Evolutionary conservation across 2,888 invertebrate genomes (phyloP), one percentile per base, ranked within the genome.

Genomic region (Mythimna impura): DNA sequence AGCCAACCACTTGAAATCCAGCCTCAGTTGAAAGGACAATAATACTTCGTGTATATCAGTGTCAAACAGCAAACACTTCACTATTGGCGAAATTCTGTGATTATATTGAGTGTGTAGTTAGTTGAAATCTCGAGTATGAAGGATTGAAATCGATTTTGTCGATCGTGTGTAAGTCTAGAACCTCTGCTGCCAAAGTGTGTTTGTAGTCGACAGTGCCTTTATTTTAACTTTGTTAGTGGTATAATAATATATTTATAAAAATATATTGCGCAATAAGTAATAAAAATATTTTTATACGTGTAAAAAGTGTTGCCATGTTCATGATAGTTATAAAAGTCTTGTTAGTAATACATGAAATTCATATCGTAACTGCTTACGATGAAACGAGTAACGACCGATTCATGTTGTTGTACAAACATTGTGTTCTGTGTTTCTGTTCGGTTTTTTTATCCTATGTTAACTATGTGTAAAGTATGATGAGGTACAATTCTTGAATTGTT

Each of bases 161-260:
- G 89, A 89, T 83, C 86, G 88, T 88, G 89, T 90, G 89, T 91
- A 92, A 92, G 93, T 91, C 90, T 90, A 91, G 91, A 92, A 94
- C 92, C 88, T 90, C 93, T 94, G 95, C 96, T 96, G 96, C 96
- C 96, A 96, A 96, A 96, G 96, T 96, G 96, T 96, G 96, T 95
- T 95, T 96, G 96, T 96, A 96, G 96, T 96, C 96, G 95, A 95
- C 95, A 95, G 96, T 96, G 96, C 96, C 96, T 96, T 95, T 93
- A 93, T 92, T 92, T 89, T 91, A 92, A 90, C 88, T 82, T 91
- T 92, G 91, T 92, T 94, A 95, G 93, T 93, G 91, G 91, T 93
- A 47, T 52, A 52, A 90, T 91, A 86, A 83, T 93, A 92, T 94
- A 95, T 96, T 95, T 96, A 95, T 95, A 91, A 93, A 91, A 94